Evolutionary conservation across 1,140 invertebrate genomes (phyloP), one percentile per base, ranked within the genome.

Genomic region (Drosophila jambulina): DNA sequence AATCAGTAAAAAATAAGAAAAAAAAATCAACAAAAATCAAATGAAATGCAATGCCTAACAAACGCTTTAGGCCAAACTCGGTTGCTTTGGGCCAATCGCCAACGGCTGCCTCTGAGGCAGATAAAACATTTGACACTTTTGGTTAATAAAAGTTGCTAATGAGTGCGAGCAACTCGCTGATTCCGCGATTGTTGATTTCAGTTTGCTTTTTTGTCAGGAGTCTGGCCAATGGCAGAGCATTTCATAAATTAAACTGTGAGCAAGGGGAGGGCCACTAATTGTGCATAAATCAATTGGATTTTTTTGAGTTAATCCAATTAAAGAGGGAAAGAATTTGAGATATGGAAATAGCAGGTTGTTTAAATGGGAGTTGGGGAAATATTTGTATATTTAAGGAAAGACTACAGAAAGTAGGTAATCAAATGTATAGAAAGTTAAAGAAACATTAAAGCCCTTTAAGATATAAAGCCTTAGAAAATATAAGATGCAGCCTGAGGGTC

Each of bases 91-190:
- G 62, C 82, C 82, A 86, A 86, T 86, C 75, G 75, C 62, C 27
- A 36, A 7, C 12, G 27, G 36, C 65, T 70, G 67, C 53, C 61
- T 54, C 51, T 27, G 46, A 21, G 25, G 45, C 49, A 70, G 54
- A 67, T 49, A 81, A 78, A 81, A 58, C 82, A 75, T 29, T 51
- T 74, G 65, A 86, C 82, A 86, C 75, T 79, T 86, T 86, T 86
- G 82, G 82, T 76, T 86, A 86, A 86, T 86, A 86, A 86, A 86
- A 86, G 69, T 79, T 81, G 78, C 82, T 86, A 86, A 86, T 86
- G 82, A 85, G 82, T 78, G 53, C 46, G 42, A 42, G 34, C 75
- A 68, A 85, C 82, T 82, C 76, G 80, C 77, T 68, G 75, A 85
- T 72, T 78, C 68, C 69, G 54, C 36, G 68, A 48, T 54, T 54